phyloP scores from a whole-genome alignment of 2,113 vertebrate species.

The Gulo gulo region DNA sequence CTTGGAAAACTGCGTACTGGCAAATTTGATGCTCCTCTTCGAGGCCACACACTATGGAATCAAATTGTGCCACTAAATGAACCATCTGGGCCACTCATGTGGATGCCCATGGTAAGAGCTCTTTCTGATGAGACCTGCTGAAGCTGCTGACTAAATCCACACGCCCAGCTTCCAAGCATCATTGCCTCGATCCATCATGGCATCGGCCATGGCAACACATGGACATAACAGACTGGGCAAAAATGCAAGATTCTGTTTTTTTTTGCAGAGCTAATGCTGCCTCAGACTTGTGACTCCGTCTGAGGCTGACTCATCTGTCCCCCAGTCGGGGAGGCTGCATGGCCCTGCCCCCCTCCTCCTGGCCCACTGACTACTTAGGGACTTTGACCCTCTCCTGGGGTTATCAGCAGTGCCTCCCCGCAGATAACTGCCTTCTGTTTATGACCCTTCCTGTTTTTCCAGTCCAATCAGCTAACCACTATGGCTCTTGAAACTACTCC shows the following conservation, averaged over 20 bases:
- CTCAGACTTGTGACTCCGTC: not conserved
- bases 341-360: too few relatives aligned
- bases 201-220: fast-evolving
- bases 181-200: not conserved
- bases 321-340: not conserved
- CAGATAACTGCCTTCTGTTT: not conserved
- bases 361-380: not conserved
- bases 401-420: not conserved
- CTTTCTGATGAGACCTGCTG: not conserved
- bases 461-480: not conserved
- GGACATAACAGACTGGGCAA: not conserved
- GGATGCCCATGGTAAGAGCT: not conserved
- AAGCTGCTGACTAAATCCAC: not conserved
- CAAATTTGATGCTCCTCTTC: not conserved
- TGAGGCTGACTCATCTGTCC: not conserved
- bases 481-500: not conserved
- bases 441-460: not conserved
- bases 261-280: not conserved
- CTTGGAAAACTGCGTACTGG: not conserved
- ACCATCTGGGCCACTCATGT: not conserved
- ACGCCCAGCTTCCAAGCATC: not conserved
- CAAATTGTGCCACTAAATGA: not conserved
- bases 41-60: not conserved
- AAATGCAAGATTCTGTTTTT: not conserved
- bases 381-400: not conserved